Evolutionary conservation across 2,113 vertebrate species (phyloP).

Genomic region (Petrocephalus zakoni): DNA sequence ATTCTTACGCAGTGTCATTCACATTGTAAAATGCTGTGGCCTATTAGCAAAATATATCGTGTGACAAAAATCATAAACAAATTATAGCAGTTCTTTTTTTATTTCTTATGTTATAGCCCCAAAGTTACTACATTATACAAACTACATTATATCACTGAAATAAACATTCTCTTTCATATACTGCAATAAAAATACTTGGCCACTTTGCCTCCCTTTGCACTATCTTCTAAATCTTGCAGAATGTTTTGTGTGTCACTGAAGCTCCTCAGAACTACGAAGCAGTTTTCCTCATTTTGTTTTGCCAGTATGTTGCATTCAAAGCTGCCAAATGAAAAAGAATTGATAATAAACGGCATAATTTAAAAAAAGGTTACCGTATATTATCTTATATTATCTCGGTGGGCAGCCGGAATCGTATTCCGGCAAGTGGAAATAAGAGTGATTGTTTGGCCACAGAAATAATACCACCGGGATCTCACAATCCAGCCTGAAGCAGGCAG

Average conservation of each 20-base stretch:
- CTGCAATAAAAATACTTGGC: not conserved
- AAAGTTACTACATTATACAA: too few relatives aligned
- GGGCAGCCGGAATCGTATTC: not conserved
- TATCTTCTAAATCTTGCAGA: not conserved
- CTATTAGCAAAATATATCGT: not conserved
- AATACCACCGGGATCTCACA: not conserved
- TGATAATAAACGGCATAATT: not conserved
- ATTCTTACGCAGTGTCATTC: not conserved
- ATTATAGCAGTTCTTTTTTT: not conserved
- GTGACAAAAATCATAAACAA: not conserved
- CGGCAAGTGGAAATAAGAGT: not conserved
- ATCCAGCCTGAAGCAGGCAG: not conserved
- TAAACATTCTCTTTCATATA: not conserved
- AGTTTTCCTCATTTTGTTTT: not conserved
- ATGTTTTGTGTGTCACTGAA: not conserved
- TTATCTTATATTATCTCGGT: not conserved
- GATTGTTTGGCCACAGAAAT: not conserved
- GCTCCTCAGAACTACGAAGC: not conserved
- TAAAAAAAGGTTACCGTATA: not conserved
- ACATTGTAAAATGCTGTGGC: not conserved
- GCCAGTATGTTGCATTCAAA: not conserved
- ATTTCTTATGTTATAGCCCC: not conserved
- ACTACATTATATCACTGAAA: not conserved
- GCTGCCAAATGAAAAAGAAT: not conserved
- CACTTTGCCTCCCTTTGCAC: not conserved